These are phyloP conservation scores for Nesogale talazaci DNA, from an alignment of 2,113 vertebrate genomes.

Conservation along the genomic window DNA sequence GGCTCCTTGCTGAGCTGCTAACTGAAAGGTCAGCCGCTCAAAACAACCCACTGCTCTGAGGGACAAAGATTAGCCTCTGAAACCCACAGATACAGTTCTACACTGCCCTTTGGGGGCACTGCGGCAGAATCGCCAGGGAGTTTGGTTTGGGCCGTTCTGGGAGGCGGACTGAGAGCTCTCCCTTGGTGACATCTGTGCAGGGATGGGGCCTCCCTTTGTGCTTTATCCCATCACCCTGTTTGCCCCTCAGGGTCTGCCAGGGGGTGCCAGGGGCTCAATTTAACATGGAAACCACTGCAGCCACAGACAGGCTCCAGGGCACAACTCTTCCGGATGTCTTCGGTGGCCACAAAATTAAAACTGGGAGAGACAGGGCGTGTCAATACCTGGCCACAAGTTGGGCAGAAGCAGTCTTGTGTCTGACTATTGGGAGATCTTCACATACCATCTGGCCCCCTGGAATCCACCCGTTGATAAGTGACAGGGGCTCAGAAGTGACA, in stretches of 20 bases:
- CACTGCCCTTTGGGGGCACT: too few species aligned
- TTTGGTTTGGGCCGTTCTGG: not conserved
- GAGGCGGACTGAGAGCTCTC: not conserved
- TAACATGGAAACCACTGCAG: not conserved
- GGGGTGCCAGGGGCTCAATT: not conserved
- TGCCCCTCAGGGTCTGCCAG: not conserved
- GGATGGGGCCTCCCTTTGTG: not conserved
- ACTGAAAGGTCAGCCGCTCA: too few species aligned
- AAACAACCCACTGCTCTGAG: too few species aligned
- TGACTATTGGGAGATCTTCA: not conserved
- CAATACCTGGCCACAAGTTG: not conserved
- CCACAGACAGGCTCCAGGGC: conserved; percentile 85
- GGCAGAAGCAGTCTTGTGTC: not conserved
- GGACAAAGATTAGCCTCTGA: too few species aligned
- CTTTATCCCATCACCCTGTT: not conserved
- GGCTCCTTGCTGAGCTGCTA: too few species aligned
- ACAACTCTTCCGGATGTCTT: conserved; percentile 92
- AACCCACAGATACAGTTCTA: too few species aligned
- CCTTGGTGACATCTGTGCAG: not conserved
- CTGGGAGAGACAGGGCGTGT: conserved; percentile 10
- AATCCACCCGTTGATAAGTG: not conserved
- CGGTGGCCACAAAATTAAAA: conserved; percentile 88
- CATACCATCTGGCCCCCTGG: not conserved
- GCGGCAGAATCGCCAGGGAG: too few species aligned
- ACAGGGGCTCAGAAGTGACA: not conserved